Evolutionary conservation across 2,888 invertebrate species (phyloP), one percentile per base, ranked within the genome.

Genomic region (Actias luna): DNA sequence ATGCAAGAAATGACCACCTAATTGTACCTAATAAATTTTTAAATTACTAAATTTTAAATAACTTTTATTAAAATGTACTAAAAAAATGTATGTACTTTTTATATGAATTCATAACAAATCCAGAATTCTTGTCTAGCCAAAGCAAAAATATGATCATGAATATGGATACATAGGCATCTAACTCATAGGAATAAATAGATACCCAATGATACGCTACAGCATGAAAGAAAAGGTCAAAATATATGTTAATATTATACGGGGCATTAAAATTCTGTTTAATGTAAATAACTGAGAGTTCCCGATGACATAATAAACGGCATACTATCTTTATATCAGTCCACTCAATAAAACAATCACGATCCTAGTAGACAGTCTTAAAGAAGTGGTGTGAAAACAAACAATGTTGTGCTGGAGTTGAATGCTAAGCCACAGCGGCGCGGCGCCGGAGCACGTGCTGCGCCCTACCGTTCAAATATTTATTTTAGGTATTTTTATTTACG

Each of bases 331-430:
- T 60, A 29, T 29, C 55, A 22, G 31, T 12, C 22, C 67, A 84
- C 77, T 89, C 80, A 84, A 85, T 84, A 91, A 87, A 83, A 84
- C 80, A 76, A 81, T 89, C 89, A 89, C 87, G 88, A 77, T 73
- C 80, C 55, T 55, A 55, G 29, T 55, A 55, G 27, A 55, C 29
- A 55, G 55, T 29, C 5, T 55, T 55, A 74, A 72, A 72, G 67
- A 65, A 69, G 66, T 76, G 73, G 80, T 80, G 82, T 85, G 84
- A 88, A 88, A 88, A 89, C 87, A 88, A 87, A 87, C 85, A 86
- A 78, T 72, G 69, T 57, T 73, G 81, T 75, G 79, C 82, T 75
- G 70, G 85, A 82, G 85, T 83, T 83, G 89, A 89, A 89, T 89
- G 83, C 76, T 86, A 87, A 89, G 75, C 71, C 77, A 72, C 78